Conservation (phyloP, 2,113 vertebrate species). For the Sebastes fasciatus region DNA sequence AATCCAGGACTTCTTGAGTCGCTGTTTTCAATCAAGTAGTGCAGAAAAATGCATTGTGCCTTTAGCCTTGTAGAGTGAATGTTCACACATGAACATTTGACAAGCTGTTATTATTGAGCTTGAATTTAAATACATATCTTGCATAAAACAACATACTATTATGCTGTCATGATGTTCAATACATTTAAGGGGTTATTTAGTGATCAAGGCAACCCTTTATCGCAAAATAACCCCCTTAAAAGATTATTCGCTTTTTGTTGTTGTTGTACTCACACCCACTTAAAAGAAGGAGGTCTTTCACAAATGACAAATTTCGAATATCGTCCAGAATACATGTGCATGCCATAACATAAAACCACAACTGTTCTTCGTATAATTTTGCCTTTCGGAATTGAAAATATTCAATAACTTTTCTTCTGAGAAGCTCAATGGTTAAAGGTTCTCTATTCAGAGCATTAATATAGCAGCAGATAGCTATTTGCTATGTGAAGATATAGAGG, state of each 20-base stretch:
- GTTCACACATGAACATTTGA: background rate
- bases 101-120: background rate
- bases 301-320: background rate
- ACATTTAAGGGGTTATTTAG: background rate
- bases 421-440: background rate
- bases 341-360: background rate
- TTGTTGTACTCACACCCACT: background rate
- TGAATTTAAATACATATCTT: background rate
- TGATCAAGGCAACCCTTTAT: background rate
- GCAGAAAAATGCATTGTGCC: background rate
- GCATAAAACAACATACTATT: background rate
- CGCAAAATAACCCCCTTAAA: background rate
- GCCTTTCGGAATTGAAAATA: background rate
- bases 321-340: background rate
- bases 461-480: too few species aligned
- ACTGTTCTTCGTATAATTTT: background rate
- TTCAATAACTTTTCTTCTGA: background rate
- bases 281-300: background rate
- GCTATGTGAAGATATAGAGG: too few species aligned
- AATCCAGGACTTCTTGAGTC: background rate
- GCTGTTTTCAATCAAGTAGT: background rate
- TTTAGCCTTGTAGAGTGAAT: background rate
- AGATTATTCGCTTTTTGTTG: background rate
- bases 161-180: background rate
- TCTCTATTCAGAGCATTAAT: too few species aligned